Percentiles rank a stretch among this genome's conserved stretches.
phyloP scores from a whole-genome alignment of 2,888 invertebrate genomes.

The Apomyelois bistriatella region DNA sequence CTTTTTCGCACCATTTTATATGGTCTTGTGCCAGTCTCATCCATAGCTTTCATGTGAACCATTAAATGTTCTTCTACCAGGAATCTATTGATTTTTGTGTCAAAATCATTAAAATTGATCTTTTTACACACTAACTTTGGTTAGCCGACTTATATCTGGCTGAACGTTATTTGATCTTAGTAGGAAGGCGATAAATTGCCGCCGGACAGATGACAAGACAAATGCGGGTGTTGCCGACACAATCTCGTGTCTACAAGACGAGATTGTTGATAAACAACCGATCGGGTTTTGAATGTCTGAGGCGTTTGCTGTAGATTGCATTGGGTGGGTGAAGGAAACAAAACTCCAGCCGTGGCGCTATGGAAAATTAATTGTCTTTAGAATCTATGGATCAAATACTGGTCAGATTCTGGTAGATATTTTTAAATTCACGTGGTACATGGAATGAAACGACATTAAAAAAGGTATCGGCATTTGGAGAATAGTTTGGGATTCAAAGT shows the following conservation, averaged over 20 bases:
- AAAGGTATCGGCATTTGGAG: too few species aligned
- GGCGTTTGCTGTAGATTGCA: slow-evolving; percentile 2
- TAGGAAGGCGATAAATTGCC: slow-evolving; percentile 54
- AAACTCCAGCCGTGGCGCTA: background rate
- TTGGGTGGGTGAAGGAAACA: background rate
- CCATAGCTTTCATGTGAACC: too few species aligned
- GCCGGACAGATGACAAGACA: slow-evolving; percentile 59
- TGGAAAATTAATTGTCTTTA: too few species aligned
- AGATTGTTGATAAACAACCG: slow-evolving; percentile 8
- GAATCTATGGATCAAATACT: too few species aligned
- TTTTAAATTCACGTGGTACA: too few species aligned
- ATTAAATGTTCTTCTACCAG: too few species aligned
- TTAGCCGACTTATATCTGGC: slow-evolving; percentile 11
- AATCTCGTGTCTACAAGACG: slow-evolving; percentile 10
- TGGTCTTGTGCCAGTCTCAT: too few species aligned
- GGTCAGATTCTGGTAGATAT: too few species aligned
- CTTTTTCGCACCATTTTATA: too few species aligned
- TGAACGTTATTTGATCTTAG: slow-evolving; percentile 47
- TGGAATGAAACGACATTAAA: too few species aligned
- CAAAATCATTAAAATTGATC: background rate
- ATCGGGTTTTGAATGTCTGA: slow-evolving; percentile 4
- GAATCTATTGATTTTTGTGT: background rate
- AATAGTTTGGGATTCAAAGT: too few species aligned
- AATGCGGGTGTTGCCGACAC: slow-evolving; percentile 27
- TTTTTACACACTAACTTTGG: background rate